Percentiles rank a stretch among this genome's conserved stretches.
phyloP scores from a whole-genome alignment of 2,888 invertebrate species.

The Ceramica pisi region DNA sequence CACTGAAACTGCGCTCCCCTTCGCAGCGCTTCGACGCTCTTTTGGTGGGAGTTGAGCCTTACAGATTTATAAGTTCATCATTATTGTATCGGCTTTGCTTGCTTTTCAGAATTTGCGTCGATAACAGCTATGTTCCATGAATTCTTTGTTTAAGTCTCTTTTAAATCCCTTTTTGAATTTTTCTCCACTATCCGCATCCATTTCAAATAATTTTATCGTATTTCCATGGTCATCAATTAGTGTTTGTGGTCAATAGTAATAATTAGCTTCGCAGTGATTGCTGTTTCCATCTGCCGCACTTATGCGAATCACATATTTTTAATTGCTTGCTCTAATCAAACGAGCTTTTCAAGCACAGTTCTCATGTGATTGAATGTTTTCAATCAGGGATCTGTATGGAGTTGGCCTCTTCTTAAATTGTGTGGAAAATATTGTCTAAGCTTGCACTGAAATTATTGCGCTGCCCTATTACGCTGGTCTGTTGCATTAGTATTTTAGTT shows the following conservation, averaged over 20 bases:
- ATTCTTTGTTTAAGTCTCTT: no score
- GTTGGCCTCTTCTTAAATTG: neutral
- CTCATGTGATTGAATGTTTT: neutral
- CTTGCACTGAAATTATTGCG: no score
- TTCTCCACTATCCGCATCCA: neutral
- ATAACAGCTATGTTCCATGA: neutral
- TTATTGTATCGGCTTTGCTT: no score
- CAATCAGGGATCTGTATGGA: neutral
- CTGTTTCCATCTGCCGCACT: constrained; percentile 19
- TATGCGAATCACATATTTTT: constrained; percentile 14
- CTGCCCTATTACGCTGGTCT: no score
- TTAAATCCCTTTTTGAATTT: neutral
- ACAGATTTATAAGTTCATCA: no score
- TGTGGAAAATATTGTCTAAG: neutral
- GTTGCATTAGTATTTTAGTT: no score
- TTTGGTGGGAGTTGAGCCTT: no score
- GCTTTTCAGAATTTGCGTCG: no score
- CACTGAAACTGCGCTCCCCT: no score
- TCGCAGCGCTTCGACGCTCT: no score
- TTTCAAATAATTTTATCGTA: neutral
- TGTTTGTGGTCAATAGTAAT: constrained; percentile 12
- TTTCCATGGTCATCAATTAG: constrained; percentile 23
- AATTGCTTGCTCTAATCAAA: constrained; percentile 30
- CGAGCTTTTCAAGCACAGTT: neutral
- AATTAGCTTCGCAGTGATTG: constrained; percentile 27